Evolutionary conservation across 2,797 vertebrate species (phyloP).

Genomic region (Acanthurus tractus): DNA sequence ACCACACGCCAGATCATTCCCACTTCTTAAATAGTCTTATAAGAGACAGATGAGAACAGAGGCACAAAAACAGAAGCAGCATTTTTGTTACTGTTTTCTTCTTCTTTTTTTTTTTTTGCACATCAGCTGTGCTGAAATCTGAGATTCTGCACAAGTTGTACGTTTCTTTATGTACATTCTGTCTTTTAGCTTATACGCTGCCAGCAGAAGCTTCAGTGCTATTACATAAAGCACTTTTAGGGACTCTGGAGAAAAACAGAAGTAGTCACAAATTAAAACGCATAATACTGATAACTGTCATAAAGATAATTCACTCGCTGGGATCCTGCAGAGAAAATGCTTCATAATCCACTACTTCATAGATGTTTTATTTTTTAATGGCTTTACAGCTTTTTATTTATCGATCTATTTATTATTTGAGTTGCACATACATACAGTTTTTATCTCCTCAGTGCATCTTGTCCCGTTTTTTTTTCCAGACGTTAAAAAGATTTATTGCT

Average conservation of each 20-base stretch:
- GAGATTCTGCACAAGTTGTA: slow-evolving; percentile 2
- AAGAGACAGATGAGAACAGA: slow-evolving; percentile 24
- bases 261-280: not conserved
- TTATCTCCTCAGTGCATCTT: not conserved
- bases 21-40: slow-evolving; percentile 32
- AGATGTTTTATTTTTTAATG: not conserved
- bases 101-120: slow-evolving; percentile 40
- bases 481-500: not conserved
- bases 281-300: not conserved
- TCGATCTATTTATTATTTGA: not conserved
- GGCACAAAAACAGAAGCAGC: slow-evolving; percentile 27
- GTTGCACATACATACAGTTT: not conserved
- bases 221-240: not conserved
- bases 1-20: slow-evolving; percentile 48
- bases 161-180: slow-evolving; percentile 2
- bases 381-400: not conserved
- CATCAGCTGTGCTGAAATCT: not conserved
- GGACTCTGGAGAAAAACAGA: not conserved
- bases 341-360: not conserved
- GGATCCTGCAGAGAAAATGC: not conserved
- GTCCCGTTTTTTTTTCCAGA: not conserved
- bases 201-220: not conserved
- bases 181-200: not conserved
- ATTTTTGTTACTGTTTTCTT: not conserved
- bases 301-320: not conserved